Evolutionary conservation across 2,888 invertebrate species (phyloP).

Genomic region (Eupeodes luniger): DNA sequence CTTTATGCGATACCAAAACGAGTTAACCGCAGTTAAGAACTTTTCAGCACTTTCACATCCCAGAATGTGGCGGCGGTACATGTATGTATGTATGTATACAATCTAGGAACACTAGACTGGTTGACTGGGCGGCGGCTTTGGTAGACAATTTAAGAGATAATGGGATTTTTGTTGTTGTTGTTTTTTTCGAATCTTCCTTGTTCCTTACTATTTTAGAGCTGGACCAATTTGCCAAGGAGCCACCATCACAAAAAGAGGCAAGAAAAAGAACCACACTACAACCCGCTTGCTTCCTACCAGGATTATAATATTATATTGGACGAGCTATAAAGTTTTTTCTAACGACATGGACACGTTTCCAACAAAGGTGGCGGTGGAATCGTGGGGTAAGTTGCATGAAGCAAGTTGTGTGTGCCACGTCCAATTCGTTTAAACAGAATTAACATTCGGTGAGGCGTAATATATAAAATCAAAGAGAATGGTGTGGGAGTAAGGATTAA

Average conservation of each 20-base stretch:
- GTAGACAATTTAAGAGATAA: slow-evolving; percentile 83
- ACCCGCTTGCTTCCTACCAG: slow-evolving; percentile 47
- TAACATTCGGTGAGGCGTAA: slow-evolving; percentile 64
- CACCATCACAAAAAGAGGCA: background rate
- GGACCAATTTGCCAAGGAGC: slow-evolving; percentile 31
- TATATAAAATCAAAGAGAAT: slow-evolving; percentile 33
- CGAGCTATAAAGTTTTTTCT: slow-evolving; percentile 48
- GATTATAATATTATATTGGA: slow-evolving; percentile 68
- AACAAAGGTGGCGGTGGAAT: slow-evolving; percentile 16
- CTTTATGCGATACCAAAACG: slow-evolving; percentile 64
- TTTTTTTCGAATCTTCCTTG: slow-evolving; percentile 34
- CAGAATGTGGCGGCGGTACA: background rate
- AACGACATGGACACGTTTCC: slow-evolving; percentile 5
- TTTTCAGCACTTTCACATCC: slow-evolving; percentile 32
- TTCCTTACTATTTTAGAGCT: background rate
- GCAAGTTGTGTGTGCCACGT: slow-evolving; percentile 64
- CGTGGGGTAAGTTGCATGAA: slow-evolving; percentile 13
- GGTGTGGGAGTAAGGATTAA: background rate
- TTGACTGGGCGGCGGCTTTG: too few relatives aligned
- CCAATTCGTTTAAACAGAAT: slow-evolving; percentile 77
- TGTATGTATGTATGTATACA: background rate
- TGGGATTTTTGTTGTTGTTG: slow-evolving; percentile 78
- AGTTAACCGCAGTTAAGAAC: slow-evolving; percentile 68
- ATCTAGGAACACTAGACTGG: slow-evolving; percentile 25
- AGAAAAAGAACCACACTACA: slow-evolving; percentile 29